Conservation (phyloP, 2,797 vertebrate species). For the Melopsittacus undulatus region DNA sequence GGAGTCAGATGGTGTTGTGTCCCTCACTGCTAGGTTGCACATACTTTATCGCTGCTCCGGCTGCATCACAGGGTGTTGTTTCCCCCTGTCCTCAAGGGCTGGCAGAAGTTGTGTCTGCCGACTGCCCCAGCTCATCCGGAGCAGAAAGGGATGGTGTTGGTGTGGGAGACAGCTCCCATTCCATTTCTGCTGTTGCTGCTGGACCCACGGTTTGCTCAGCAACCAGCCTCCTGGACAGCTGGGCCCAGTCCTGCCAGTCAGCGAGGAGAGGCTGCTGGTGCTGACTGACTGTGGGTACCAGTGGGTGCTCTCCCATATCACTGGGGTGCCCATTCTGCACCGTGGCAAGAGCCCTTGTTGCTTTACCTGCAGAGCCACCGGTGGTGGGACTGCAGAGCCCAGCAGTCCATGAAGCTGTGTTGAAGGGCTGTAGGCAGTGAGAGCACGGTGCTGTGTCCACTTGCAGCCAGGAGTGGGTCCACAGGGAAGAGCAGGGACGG, state of each 20-base stretch:
- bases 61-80: rapidly evolving
- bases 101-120: not conserved
- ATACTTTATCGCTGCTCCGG: rapidly evolving
- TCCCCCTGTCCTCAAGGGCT: not conserved
- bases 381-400: not conserved
- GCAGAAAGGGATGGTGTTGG: not conserved
- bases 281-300: not conserved
- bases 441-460: not conserved
- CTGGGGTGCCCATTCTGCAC: rapidly evolving
- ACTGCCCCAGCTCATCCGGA: not conserved
- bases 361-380: not conserved
- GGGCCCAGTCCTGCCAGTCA: not conserved
- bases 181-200: rapidly evolving
- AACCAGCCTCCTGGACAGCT: not conserved
- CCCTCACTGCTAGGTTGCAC: not conserved
- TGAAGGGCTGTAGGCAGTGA: not conserved
- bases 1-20: rapidly evolving
- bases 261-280: not conserved
- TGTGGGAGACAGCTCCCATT: not conserved
- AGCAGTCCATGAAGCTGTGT: not conserved
- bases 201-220: rapidly evolving
- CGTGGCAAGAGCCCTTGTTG: not conserved
- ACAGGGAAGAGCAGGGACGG: not conserved
- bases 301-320: not conserved
- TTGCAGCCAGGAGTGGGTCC: not conserved